A percentile compares a stretch with the other conserved stretches of the same genome.
Conservation (phyloP, 2,797 vertebrate genomes). For the Austrolebias charrua region DNA sequence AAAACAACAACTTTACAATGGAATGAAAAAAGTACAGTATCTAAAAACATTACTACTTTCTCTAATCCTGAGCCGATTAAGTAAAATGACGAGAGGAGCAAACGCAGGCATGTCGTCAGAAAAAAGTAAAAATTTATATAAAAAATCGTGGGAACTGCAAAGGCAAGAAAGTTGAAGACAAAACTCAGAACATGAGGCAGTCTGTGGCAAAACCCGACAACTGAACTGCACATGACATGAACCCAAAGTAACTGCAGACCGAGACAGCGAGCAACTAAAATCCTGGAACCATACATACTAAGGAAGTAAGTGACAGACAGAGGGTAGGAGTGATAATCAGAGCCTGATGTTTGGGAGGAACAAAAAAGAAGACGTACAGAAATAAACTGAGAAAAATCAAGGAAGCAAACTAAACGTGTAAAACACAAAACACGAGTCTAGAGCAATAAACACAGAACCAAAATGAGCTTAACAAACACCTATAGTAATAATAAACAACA, state of each 20-base stretch:
- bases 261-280: background rate
- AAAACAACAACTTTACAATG: no score
- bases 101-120: background rate
- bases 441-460: background rate
- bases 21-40: no score
- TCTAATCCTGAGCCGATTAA: no score
- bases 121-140: background rate
- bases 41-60: no score
- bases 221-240: background rate
- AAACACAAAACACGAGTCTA: background rate
- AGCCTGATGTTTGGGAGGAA: background rate
- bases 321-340: background rate
- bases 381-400: background rate
- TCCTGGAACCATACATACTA: background rate
- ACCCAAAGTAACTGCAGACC: background rate
- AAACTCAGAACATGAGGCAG: background rate
- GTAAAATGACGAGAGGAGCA: background rate
- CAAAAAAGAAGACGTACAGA: background rate
- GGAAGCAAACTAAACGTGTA: background rate
- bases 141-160: background rate
- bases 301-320: background rate
- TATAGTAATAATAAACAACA: no score
- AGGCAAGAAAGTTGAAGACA: background rate
- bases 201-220: background rate
- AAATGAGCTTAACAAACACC: background rate